phyloP scores from a whole-genome alignment of 2,797 vertebrate species.

The Parauchenoglanis ngamensis region DNA sequence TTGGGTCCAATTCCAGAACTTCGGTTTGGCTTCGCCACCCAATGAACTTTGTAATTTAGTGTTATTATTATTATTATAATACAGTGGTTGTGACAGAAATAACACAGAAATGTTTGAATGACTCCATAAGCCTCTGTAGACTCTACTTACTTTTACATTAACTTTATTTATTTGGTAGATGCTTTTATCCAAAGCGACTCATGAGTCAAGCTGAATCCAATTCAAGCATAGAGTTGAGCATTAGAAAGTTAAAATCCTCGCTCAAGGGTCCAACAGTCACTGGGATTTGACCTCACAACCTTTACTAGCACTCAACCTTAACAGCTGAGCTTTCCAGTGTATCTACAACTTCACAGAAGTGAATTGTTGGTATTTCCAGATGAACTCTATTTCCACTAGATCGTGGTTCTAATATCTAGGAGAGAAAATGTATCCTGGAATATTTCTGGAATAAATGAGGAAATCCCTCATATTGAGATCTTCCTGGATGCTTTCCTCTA shows the following conservation, averaged over 20 bases:
- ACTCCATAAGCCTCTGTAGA: neutral
- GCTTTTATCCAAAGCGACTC: neutral
- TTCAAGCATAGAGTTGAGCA: neutral
- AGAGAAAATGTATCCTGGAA: conserved; percentile 38
- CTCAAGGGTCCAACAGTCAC: neutral
- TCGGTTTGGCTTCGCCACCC: neutral
- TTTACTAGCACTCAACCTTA: neutral
- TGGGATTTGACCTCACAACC: conserved; percentile 1
- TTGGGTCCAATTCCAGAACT: conserved; percentile 1
- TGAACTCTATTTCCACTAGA: conserved; percentile 5
- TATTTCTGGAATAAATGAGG: conserved; percentile 5
- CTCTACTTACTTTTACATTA: neutral
- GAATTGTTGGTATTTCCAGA: neutral
- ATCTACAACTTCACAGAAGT: neutral
- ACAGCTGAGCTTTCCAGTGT: neutral
- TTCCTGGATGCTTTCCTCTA: neutral
- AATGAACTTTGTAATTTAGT: conserved; percentile 14
- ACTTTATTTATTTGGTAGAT: neutral
- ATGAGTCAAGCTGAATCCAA: neutral
- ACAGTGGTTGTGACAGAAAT: neutral
- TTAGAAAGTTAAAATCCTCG: neutral
- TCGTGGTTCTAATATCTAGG: conserved; percentile 19
- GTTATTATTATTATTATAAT: neutral
- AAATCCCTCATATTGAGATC: conserved; percentile 30
- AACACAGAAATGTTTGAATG: neutral